Percentiles rank a stretch among this genome's conserved stretches.
Evolutionary conservation across 2,888 invertebrate species (phyloP).

Genomic region (Gymnosoma rotundatum): DNA sequence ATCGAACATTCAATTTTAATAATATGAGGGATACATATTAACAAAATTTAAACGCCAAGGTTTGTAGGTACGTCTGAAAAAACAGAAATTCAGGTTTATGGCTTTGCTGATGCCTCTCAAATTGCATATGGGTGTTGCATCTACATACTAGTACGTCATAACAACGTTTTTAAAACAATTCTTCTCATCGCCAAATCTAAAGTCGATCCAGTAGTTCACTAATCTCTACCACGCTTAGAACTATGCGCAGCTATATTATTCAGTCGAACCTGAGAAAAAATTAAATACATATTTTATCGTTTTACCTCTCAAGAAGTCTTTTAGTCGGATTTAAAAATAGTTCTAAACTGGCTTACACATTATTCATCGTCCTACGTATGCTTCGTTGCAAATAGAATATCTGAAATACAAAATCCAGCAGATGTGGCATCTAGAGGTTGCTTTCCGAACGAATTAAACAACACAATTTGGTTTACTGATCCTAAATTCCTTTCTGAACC

Average conservation of each 20-base stretch:
- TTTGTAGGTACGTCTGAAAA: neutral
- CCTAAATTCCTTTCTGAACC: neutral
- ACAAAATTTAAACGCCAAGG: slow-evolving; percentile 7
- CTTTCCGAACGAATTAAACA: neutral
- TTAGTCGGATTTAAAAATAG: slow-evolving; percentile 15
- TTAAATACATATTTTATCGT: too few species aligned
- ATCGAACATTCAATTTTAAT: neutral
- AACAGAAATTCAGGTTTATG: too few species aligned
- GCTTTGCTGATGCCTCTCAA: slow-evolving; percentile 21
- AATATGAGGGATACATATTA: too few species aligned
- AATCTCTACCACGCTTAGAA: too few species aligned
- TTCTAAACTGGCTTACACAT: neutral
- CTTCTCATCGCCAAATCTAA: too few species aligned
- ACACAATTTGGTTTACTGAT: slow-evolving; percentile 3
- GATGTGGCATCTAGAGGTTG: slow-evolving; percentile 21
- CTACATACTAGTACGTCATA: too few species aligned
- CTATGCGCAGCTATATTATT: too few species aligned
- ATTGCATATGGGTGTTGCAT: too few species aligned
- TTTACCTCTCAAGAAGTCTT: too few species aligned
- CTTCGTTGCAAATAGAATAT: slow-evolving; percentile 23
- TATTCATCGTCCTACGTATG: neutral
- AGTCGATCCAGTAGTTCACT: too few species aligned
- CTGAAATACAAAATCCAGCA: slow-evolving; percentile 45
- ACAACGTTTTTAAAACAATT: too few species aligned
- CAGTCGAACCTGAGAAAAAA: too few species aligned